Conservation (phyloP, 2,113 vertebrate genomes). For the Syrmaticus mikado region DNA sequence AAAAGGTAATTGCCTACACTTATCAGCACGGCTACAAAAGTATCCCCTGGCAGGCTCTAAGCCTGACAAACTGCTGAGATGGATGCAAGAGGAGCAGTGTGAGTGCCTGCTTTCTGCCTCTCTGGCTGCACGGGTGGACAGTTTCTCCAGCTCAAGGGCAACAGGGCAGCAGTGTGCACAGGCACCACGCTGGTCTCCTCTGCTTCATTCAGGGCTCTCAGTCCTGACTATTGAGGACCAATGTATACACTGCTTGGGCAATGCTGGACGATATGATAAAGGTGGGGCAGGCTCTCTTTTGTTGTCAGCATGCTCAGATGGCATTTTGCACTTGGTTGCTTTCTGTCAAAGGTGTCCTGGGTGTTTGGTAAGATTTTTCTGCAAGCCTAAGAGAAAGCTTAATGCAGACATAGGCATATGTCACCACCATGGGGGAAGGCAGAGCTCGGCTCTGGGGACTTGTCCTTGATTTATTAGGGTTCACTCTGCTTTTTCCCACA, state of each 20-base stretch:
- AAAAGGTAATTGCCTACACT: neutral
- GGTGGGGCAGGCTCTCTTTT: fast-evolving
- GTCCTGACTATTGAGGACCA: neutral
- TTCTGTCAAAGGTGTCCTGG: neutral
- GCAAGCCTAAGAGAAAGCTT: neutral
- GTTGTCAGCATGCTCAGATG: neutral
- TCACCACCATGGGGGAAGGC: fast-evolving
- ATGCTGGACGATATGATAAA: neutral
- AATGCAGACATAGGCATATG: fast-evolving
- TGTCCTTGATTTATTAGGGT: neutral
- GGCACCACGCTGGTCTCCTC: fast-evolving
- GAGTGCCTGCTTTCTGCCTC: neutral
- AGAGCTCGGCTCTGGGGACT: neutral
- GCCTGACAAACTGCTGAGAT: neutral
- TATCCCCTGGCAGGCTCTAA: neutral
- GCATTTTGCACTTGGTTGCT: neutral
- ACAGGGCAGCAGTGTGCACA: fast-evolving
- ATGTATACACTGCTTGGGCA: neutral
- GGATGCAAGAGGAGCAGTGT: neutral
- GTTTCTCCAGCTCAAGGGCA: neutral
- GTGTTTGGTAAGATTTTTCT: neutral
- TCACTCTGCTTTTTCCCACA: neutral
- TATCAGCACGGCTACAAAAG: neutral
- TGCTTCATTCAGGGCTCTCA: neutral
- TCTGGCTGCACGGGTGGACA: fast-evolving